phyloP scores from a whole-genome alignment of 2,888 invertebrate genomes.

The Ptychoptera contaminata region DNA sequence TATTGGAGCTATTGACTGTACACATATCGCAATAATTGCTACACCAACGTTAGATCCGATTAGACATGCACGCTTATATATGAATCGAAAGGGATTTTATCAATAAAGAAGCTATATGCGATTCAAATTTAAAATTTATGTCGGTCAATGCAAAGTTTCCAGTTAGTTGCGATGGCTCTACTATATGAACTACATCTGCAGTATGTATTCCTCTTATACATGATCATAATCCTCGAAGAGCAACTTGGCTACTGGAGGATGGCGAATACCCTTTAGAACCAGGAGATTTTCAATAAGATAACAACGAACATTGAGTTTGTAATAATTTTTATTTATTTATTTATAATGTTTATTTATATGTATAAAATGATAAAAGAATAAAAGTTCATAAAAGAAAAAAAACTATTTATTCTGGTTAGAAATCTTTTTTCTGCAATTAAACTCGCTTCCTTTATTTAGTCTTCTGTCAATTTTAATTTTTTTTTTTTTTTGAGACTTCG shows the following conservation, averaged over 20 bases:
- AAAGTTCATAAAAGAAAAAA: no score
- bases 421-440: no score
- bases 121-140: conserved; percentile 5
- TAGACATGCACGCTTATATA: conserved; percentile 5
- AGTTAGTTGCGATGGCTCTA: conserved; percentile 2
- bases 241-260: conserved; percentile 7
- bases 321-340: no score
- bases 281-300: no score
- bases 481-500: no score
- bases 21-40: conserved; percentile 7
- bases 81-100: conserved; percentile 9
- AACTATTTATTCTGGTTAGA: no score
- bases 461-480: no score
- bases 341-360: no score
- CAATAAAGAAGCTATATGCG: no score
- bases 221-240: neutral
- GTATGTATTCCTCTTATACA: conserved; percentile 3
- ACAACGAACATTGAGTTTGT: no score
- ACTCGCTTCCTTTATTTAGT: no score
- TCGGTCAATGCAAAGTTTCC: conserved; percentile 7
- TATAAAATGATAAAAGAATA: no score
- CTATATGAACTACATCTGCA: neutral
- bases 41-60: conserved; percentile 4
- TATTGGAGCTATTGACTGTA: conserved; percentile 8
- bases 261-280: neutral